Evolutionary conservation across 2,113 vertebrate genomes (phyloP).

Genomic region (Oncorhynchus clarkii): DNA sequence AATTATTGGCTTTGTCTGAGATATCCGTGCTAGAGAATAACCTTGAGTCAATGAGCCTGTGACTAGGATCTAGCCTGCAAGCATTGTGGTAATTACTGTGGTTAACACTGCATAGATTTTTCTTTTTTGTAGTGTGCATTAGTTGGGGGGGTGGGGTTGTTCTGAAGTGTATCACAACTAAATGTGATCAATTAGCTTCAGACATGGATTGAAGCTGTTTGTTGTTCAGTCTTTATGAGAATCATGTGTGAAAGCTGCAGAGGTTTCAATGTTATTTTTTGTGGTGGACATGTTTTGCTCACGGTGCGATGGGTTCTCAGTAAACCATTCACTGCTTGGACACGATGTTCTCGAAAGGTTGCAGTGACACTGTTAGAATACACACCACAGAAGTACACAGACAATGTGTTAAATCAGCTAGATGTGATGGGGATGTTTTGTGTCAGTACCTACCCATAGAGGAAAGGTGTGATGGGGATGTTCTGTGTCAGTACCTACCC

Average conservation of each 20-base stretch:
- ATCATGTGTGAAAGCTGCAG: neutral
- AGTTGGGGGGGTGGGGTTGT: neutral
- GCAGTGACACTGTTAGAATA: neutral
- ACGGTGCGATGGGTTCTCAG: neutral
- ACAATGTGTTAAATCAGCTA: neutral
- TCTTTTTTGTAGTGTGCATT: neutral
- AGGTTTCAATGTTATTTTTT: neutral
- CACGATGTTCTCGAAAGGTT: neutral
- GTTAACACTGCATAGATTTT: neutral
- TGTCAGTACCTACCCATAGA: too few species aligned
- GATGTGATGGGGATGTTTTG: neutral
- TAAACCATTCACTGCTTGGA: neutral
- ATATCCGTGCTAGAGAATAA: constrained; percentile 5
- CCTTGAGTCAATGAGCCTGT: neutral
- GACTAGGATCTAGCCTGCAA: neutral
- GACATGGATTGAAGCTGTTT: neutral
- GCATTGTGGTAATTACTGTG: neutral
- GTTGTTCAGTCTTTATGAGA: neutral
- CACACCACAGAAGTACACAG: neutral
- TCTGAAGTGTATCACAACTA: neutral
- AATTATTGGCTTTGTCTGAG: constrained; percentile 6
- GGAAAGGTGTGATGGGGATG: too few species aligned
- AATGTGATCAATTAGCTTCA: constrained; percentile 2
- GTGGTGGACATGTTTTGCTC: neutral
- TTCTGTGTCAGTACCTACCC: too few species aligned